Base-by-base conservation (phyloP, 2,113 vertebrate species). In the Mustela lutreola region DNA sequence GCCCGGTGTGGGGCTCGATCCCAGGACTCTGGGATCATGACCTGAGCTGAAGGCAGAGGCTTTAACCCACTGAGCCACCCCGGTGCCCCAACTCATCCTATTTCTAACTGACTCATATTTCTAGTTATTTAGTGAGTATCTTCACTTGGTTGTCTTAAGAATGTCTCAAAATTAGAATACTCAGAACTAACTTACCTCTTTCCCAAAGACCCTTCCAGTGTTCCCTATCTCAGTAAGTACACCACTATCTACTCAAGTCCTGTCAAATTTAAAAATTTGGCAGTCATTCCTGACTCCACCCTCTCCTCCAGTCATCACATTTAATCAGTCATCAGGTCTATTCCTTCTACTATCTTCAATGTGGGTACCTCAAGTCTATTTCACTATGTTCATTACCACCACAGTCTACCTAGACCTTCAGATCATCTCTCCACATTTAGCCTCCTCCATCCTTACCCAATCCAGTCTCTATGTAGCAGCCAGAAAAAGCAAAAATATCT, bases 71-170 rank as follows among this genome's bases (percentile, higher is more conserved):
- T 42, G 42, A 42, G 42, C 42, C 42, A 42, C 42, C 42, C 42
- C 5, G 42, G 42, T 42, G 42, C 42, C 42, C 42, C 42, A 89
- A 73, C 24, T 16, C 58, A 31, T 62, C 19, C 24, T 75, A 36
- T 95, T 86, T 89, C 80, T 45, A 93, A n/a, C 33, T 79, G 67
- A 90, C 33, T 92, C 31, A 11, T 53, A 92, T 65, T 92, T 87
- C 60, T 60, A 87, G 26, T 80, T 94, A 86, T 90, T 67, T 78
- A 84, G 56, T 42, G n/a, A 56, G 81, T 56, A 89, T 56, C 14
- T 85, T 92, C 50, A 36, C 36, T 48, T 39, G 33, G 39, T 53
- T 94, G 24, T 70, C 45, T 94, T 81, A 85, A 86, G 56, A 95
- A 97, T 11, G 36, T 12, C 79, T 83, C 21, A 83, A 92, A 90